These are phyloP conservation scores for Strix aluco DNA, from an alignment of 2,113 vertebrate species.

Conservation along the genomic window DNA sequence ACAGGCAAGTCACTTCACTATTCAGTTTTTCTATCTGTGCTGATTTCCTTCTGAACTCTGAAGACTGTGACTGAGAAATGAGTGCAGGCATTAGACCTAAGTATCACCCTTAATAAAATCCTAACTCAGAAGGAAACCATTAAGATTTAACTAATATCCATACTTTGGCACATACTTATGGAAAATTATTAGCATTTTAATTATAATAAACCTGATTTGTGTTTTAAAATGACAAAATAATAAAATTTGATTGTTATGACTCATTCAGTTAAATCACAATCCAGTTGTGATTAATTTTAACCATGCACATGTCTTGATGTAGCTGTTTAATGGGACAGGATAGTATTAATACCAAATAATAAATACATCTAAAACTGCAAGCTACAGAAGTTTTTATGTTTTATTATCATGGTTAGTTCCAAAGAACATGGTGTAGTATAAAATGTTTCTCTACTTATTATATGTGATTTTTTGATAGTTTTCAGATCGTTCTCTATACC, in stretches of 20 bases:
- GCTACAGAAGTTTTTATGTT: neutral
- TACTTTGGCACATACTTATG: neutral
- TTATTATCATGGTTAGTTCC: neutral
- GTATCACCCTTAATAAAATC: neutral
- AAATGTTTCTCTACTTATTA: neutral
- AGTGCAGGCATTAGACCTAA: neutral
- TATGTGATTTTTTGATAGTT: neutral
- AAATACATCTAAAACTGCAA: neutral
- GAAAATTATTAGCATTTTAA: neutral
- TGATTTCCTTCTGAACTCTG: neutral
- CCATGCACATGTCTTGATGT: accelerated
- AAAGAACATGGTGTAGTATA: neutral
- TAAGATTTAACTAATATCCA: neutral
- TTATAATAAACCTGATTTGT: neutral
- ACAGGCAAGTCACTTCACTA: neutral
- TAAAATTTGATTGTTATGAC: neutral
- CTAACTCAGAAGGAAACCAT: neutral
- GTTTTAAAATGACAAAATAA: neutral
- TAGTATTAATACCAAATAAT: neutral
- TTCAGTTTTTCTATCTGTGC: neutral
- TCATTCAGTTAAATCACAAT: neutral
- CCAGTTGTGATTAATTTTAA: neutral
- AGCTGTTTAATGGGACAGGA: neutral
- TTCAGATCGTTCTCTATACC: neutral
- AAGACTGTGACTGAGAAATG: neutral